Percentiles rank a stretch among this genome's conserved stretches.
Conservation (phyloP, 2,113 vertebrate genomes). For the Melanostigma gelatinosum region DNA sequence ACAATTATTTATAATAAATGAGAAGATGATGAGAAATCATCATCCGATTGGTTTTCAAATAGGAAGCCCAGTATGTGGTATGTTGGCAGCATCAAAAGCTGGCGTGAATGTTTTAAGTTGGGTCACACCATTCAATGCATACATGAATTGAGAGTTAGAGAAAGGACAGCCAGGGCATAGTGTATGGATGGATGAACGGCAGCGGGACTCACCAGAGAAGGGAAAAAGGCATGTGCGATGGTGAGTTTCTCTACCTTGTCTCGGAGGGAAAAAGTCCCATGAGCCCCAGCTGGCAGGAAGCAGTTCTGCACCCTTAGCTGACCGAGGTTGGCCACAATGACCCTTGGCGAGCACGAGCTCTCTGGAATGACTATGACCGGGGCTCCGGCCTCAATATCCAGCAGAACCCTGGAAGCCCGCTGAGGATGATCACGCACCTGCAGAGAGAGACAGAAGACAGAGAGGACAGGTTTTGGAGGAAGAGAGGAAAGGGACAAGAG, state of each 20-base stretch:
- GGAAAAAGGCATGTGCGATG: conserved; percentile 81
- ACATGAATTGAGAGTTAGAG: conserved; percentile 22
- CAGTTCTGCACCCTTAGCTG: conserved; percentile 93
- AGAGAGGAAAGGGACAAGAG: neutral
- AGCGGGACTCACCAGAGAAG: conserved; percentile 82
- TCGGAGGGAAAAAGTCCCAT: conserved; percentile 90
- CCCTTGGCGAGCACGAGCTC: conserved; percentile 90
- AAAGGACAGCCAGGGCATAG: neutral
- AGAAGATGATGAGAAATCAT: neutral
- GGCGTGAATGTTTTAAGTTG: neutral
- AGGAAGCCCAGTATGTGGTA: neutral
- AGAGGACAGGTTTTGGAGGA: neutral
- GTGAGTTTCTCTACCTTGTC: conserved; percentile 93
- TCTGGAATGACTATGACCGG: conserved; percentile 97
- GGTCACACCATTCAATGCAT: neutral
- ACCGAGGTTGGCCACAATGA: conserved; percentile 95
- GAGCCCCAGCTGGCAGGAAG: conserved; percentile 89
- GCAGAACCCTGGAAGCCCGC: conserved; percentile 88
- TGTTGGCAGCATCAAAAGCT: neutral
- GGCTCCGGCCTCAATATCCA: conserved; percentile 95
- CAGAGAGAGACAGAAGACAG: neutral
- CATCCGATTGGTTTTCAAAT: neutral
- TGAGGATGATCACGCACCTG: conserved; percentile 94
- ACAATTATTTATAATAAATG: neutral
- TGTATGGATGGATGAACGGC: neutral